A percentile compares a stretch with the other conserved stretches of the same genome.
Evolutionary conservation across 2,113 vertebrate genomes (phyloP).

Genomic region (Cyphomyrus discorhynchus): DNA sequence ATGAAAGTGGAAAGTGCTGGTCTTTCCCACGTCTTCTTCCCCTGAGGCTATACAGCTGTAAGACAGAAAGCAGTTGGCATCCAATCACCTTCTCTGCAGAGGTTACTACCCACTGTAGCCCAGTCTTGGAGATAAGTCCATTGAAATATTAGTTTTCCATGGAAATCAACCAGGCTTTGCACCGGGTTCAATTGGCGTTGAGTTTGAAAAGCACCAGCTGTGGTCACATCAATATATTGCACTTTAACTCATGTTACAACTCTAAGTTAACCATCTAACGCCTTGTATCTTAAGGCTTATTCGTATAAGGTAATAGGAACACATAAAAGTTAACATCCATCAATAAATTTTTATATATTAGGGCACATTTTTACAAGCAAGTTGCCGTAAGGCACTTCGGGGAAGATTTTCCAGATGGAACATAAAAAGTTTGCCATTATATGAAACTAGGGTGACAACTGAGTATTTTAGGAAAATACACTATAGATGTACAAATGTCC

Average conservation of each 20-base stretch:
- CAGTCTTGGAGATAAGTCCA: not conserved
- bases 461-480: not conserved
- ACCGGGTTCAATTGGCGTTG: not conserved
- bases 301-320: not conserved
- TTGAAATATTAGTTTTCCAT: not conserved
- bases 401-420: not conserved
- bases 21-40: not conserved
- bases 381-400: not conserved
- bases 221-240: not conserved
- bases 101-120: not conserved
- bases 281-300: not conserved
- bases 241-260: not conserved
- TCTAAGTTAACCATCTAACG: not conserved
- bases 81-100: not conserved
- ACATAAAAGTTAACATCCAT: not conserved
- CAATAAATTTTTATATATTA: slow-evolving; percentile 4
- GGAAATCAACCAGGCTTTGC: not conserved
- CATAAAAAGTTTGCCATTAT: not conserved
- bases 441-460: not conserved
- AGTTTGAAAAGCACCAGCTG: not conserved
- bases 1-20: not conserved
- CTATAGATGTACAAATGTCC: not conserved
- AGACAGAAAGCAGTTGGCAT: not conserved
- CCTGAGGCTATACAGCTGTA: not conserved
- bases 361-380: not conserved